Evolutionary conservation across 2,113 vertebrate species (phyloP), one percentile per base, ranked within the genome.

Genomic region (Myrmecophaga tridactyla): DNA sequence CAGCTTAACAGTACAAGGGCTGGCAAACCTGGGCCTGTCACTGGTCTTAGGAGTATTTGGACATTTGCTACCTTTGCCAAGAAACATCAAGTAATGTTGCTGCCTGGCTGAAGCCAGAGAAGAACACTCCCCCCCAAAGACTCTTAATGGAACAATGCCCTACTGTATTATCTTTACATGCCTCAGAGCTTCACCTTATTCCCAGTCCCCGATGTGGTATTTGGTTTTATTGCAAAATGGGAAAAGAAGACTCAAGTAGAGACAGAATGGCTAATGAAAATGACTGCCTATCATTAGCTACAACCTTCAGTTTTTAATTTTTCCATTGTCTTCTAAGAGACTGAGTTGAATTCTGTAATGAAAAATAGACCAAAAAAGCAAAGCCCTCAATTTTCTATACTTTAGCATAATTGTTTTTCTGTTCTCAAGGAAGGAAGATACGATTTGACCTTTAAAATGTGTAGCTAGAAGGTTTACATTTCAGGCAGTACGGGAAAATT

Each of bases 401-500:
- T 89, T 83, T 88, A 62, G 51, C 77, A 43, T 90, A 92, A 96
- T 91, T 94, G 86, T 91, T 95, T 96, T 67, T 90, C 90, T 94
- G 69, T 88, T 89, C 69, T 92, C 88, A 86, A 96, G 78, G 83
- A 85, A 43, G 70, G 51, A 95, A 94, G 94, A 89, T 81, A 53
- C 84, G 90, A 96, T 92, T 20, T 96, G 92, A 97, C 94, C 86
- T 96, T 96, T 97, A 87, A 95, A 93, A 94, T 10, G 60, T 43
- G 14, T 63, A 94, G 85, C 82, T 92, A 39, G 90, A 41, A 84
- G 92, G 90, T 53, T 94, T 96, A 72, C 29, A 36, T 95, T 95
- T 90, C 92, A 65, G 62, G 77, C 48, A 18, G 43, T 34, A 46
- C 56, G 81, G 41, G 31, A 58, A 65, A 70, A 88, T 88, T 34